Percentiles rank a stretch among this genome's conserved stretches.
Conservation (phyloP, 53 echinoderm and acorn worm species). For the Patiria pectinifera region DNA sequence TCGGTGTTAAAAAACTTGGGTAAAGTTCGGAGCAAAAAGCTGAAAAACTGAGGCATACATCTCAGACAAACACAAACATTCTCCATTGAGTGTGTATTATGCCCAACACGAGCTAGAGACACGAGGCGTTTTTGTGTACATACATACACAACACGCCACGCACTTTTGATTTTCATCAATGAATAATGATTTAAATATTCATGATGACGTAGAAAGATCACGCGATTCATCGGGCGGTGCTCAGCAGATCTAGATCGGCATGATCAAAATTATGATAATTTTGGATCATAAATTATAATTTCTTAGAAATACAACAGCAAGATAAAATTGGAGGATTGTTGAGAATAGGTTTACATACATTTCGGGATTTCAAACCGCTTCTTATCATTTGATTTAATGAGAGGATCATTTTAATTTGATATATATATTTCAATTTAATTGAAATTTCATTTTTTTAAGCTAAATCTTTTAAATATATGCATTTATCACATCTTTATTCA, state of each 20-base stretch:
- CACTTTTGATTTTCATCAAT: not conserved
- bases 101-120: not conserved
- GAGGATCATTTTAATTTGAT: too few relatives aligned
- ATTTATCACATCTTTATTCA: too few relatives aligned
- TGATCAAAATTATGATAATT: not conserved
- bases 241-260: not conserved
- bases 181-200: constrained; percentile 39
- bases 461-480: too few relatives aligned
- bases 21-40: not conserved
- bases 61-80: not conserved
- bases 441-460: too few relatives aligned
- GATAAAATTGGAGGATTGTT: too few relatives aligned
- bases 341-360: too few relatives aligned
- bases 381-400: too few relatives aligned
- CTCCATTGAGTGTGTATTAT: not conserved
- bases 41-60: not conserved
- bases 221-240: constrained; percentile 15
- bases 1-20: constrained; percentile 18
- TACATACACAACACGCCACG: not conserved
- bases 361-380: too few relatives aligned
- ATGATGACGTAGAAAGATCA: constrained; percentile 19
- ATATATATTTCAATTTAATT: too few relatives aligned
- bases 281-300: not conserved
- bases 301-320: not conserved
- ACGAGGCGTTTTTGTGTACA: not conserved